These are phyloP conservation scores for Grus americana DNA, from an alignment of 2,113 vertebrate species.

Conservation along the genomic window DNA sequence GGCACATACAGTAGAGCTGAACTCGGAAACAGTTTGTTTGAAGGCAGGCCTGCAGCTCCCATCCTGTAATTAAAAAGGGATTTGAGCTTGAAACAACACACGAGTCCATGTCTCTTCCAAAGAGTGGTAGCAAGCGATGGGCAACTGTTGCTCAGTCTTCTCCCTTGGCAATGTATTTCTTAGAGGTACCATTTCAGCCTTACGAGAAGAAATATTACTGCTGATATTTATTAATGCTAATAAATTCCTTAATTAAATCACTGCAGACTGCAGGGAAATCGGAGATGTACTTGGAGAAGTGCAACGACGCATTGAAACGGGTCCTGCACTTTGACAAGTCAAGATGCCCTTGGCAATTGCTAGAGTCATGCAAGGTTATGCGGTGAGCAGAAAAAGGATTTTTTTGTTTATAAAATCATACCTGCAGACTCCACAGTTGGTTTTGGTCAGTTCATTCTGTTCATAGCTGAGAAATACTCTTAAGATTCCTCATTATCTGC, in stretches of 20 bases:
- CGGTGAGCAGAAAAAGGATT: not conserved
- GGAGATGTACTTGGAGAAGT: not conserved
- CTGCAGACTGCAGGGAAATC: not conserved
- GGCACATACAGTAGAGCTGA: not conserved
- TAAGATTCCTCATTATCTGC: not conserved
- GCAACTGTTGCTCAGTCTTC: not conserved
- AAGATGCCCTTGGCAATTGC: not conserved
- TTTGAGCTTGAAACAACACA: not conserved
- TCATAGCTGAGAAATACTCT: not conserved
- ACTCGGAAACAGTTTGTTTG: not conserved
- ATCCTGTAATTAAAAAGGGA: not conserved
- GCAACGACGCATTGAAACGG: fast-evolving
- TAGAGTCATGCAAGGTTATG: fast-evolving
- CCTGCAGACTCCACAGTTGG: not conserved
- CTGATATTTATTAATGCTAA: not conserved
- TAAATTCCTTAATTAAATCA: not conserved
- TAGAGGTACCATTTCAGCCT: not conserved
- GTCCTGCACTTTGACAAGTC: not conserved
- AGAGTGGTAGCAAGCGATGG: not conserved
- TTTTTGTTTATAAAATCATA: not conserved
- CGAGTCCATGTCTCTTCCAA: not conserved
- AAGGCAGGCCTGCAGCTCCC: not conserved
- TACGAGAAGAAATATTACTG: not conserved
- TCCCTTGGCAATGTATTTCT: not conserved
- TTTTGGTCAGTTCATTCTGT: not conserved